phyloP scores from a whole-genome alignment of 2,113 vertebrate species.

The Anas platyrhynchos region DNA sequence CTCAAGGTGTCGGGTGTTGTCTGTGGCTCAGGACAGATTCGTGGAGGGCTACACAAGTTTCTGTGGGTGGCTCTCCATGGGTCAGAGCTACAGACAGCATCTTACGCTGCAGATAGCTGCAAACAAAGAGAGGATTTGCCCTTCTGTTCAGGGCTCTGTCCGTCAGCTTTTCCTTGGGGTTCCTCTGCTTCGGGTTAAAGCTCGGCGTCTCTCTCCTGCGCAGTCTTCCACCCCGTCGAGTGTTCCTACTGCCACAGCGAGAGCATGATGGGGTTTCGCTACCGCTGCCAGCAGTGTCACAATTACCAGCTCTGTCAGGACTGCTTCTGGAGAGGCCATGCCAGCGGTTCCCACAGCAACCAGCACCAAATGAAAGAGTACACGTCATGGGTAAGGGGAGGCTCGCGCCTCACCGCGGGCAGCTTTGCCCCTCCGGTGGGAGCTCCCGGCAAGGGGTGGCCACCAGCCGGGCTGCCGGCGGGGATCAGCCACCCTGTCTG shows the following conservation, averaged over 20 bases:
- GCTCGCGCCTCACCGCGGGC: conserved; percentile 15
- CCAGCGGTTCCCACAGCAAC: conserved; percentile 98
- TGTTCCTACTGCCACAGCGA: conserved; percentile 98
- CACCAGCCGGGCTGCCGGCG: not conserved
- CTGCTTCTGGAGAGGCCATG: conserved; percentile 99
- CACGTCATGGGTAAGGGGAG: conserved; percentile 96
- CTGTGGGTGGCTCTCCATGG: not conserved
- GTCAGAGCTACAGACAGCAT: not conserved
- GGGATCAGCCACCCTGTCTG: not conserved
- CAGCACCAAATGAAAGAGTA: conserved; percentile 99
- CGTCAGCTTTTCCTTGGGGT: not conserved
- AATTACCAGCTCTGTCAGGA: conserved; percentile 99
- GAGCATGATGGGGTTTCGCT: conserved; percentile 99
- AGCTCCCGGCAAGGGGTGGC: not conserved
- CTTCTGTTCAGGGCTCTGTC: not conserved
- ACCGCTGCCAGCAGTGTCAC: conserved; percentile 99
- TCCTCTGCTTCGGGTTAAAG: not conserved
- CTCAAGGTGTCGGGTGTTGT: not conserved
- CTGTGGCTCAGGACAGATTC: not conserved
- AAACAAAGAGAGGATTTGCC: not conserved
- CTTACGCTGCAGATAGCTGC: not conserved
- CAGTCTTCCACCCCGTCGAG: conserved; percentile 99
- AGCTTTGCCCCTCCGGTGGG: conserved; percentile 12
- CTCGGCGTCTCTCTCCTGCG: not conserved
- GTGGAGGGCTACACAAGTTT: not conserved